Percentiles rank a stretch among this genome's conserved stretches.
Conservation (phyloP, 2,113 vertebrate genomes). For the Oryzias woworae region DNA sequence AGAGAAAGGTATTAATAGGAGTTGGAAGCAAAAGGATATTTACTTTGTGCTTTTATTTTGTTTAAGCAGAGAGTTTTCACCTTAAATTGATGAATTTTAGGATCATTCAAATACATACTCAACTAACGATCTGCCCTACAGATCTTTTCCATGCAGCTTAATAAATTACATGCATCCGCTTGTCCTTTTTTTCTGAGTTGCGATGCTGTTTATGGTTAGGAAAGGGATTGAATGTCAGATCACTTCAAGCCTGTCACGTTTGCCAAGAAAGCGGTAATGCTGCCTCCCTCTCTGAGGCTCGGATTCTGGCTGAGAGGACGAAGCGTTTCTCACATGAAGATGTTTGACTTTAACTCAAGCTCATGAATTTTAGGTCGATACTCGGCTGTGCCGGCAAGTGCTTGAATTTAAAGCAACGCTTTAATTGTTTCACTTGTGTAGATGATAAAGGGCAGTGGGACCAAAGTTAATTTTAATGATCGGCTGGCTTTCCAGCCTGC, state of each 20-base stretch:
- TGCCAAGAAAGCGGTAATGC: slow-evolving; percentile 70
- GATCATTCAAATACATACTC: no score
- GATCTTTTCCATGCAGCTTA: slow-evolving; percentile 70
- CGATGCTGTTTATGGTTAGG: slow-evolving; percentile 67
- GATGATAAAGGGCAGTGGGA: slow-evolving; percentile 27
- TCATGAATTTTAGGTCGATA: slow-evolving; percentile 34
- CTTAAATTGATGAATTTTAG: neutral
- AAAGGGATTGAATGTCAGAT: slow-evolving; percentile 73
- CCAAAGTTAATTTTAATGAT: slow-evolving; percentile 42
- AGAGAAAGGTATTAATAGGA: slow-evolving; percentile 13
- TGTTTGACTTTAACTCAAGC: slow-evolving; percentile 38
- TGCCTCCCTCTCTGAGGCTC: slow-evolving; percentile 58
- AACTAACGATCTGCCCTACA: no score
- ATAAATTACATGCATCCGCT: slow-evolving; percentile 72
- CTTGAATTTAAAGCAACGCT: slow-evolving; percentile 18
- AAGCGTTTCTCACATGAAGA: slow-evolving; percentile 58
- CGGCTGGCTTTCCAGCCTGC: slow-evolving; percentile 41
- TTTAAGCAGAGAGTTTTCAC: slow-evolving; percentile 6
- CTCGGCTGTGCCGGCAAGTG: slow-evolving; percentile 20
- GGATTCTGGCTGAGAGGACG: slow-evolving; percentile 52
- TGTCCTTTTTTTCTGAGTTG: slow-evolving; percentile 53
- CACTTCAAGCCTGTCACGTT: slow-evolving; percentile 59
- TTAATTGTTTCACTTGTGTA: slow-evolving; percentile 44
- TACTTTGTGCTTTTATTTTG: neutral
- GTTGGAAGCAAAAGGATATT: slow-evolving; percentile 1